These are phyloP conservation scores for Xiphophorus couchianus DNA, from an alignment of 2,113 vertebrate genomes.

Conservation along the genomic window DNA sequence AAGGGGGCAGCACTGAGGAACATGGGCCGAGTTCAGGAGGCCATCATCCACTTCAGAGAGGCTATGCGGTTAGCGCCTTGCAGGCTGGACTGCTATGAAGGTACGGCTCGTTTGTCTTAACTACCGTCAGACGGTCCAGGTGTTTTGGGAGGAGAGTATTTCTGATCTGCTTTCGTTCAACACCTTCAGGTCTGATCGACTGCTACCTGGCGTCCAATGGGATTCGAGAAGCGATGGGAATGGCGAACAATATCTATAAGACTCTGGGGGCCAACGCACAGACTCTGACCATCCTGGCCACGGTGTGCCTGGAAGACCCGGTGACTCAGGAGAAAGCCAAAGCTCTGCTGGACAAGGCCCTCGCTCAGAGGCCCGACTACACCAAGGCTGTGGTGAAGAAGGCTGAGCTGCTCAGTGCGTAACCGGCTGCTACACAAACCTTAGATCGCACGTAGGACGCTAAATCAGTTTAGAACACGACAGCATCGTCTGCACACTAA, in stretches of 20 bases:
- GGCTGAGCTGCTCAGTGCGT: constrained; percentile 93
- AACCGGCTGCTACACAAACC: background rate
- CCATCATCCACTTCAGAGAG: constrained; percentile 97
- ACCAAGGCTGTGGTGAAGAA: constrained; percentile 99
- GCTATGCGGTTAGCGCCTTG: constrained; percentile 94
- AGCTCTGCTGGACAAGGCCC: constrained; percentile 92
- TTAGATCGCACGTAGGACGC: background rate
- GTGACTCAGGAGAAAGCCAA: constrained; percentile 98
- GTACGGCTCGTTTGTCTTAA: constrained; percentile 54
- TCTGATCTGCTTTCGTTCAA: background rate
- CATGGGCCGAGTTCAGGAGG: constrained; percentile 97
- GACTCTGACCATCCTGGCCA: constrained; percentile 94
- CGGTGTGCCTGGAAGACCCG: constrained; percentile 95
- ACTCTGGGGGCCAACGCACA: constrained; percentile 95
- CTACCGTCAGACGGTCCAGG: background rate
- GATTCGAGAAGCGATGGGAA: constrained; percentile 96
- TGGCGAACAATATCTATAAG: constrained; percentile 99
- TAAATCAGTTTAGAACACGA: background rate
- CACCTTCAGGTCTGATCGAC: constrained; percentile 89
- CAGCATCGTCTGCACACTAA: background rate
- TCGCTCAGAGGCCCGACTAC: constrained; percentile 94
- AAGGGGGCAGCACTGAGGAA: constrained; percentile 95
- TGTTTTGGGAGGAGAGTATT: background rate
- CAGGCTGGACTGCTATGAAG: constrained; percentile 97
- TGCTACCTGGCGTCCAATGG: constrained; percentile 97